These are phyloP conservation scores for Apodemus sylvaticus DNA, from an alignment of 2,113 vertebrate genomes.

Conservation along the genomic window DNA sequence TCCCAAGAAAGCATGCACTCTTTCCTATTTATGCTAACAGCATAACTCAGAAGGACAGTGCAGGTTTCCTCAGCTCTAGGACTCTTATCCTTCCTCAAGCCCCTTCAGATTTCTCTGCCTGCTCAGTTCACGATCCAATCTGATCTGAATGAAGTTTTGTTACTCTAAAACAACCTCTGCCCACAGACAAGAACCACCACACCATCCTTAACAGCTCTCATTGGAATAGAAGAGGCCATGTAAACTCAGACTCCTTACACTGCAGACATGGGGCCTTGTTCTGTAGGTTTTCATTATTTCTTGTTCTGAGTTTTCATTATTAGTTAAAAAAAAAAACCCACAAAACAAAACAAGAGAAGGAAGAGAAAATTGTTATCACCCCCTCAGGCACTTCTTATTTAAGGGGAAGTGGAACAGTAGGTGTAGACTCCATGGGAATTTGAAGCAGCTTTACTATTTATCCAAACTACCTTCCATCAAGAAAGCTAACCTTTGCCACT, in stretches of 20 bases:
- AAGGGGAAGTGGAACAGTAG: conserved; percentile 78
- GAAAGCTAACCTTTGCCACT: conserved; percentile 73
- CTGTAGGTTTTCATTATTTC: conserved; percentile 87
- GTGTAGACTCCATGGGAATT: conserved; percentile 77
- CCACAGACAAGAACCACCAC: neutral
- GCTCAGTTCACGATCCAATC: conserved; percentile 36
- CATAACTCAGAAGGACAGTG: neutral
- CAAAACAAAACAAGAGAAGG: conserved; percentile 76
- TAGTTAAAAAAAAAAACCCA: conserved; percentile 76
- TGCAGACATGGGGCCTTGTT: conserved; percentile 82
- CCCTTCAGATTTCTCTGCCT: neutral
- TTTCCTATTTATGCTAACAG: neutral
- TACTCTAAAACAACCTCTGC: conserved; percentile 3
- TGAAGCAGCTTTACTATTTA: conserved; percentile 75
- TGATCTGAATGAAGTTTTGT: conserved; percentile 55
- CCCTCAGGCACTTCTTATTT: conserved; percentile 83
- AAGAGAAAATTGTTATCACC: conserved; percentile 86
- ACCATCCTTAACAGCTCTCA: neutral
- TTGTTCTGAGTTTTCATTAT: conserved; percentile 84
- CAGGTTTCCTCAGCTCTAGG: neutral
- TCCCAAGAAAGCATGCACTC: neutral
- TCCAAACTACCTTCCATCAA: conserved; percentile 54
- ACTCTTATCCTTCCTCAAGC: neutral
- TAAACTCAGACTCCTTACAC: conserved; percentile 82
- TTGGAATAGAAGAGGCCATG: conserved; percentile 82